phyloP scores from a whole-genome alignment of 1,140 invertebrate species.

The Caligus rogercresseyi region DNA sequence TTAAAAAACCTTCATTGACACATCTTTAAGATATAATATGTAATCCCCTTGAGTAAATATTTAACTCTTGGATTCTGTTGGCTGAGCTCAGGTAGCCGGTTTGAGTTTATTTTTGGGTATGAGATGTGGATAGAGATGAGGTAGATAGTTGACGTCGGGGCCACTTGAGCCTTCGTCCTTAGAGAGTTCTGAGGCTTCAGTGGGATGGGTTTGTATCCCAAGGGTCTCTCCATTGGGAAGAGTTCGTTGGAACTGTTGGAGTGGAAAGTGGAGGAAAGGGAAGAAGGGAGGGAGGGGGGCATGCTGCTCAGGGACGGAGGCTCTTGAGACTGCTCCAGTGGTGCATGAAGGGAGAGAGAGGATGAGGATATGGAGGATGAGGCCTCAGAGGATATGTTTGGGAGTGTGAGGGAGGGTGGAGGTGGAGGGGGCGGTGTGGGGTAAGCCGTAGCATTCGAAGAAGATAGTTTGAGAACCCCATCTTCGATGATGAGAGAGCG shows the following conservation, averaged over 20 bases:
- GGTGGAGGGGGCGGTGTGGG: no score
- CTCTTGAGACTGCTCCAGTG: neutral
- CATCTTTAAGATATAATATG: no score
- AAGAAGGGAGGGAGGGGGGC: neutral
- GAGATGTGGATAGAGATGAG: neutral
- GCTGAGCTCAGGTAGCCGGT: no score
- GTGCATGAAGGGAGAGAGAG: neutral
- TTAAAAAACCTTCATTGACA: no score
- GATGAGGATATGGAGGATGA: neutral
- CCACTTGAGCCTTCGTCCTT: neutral
- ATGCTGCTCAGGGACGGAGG: no score
- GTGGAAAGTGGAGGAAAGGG: neutral
- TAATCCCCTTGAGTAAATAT: no score
- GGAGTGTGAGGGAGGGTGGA: neutral
- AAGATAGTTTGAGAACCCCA: neutral
- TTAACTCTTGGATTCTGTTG: no score
- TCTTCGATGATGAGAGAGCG: neutral
- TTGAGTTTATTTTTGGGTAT: neutral
- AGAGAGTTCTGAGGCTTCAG: neutral
- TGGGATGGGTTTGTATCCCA: neutral
- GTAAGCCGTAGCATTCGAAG: no score
- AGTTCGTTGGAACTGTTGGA: no score
- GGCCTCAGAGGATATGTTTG: neutral
- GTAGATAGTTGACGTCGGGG: neutral
- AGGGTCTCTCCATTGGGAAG: neutral